These are phyloP conservation scores for Aplochiton taeniatus DNA, from an alignment of 2,797 vertebrate species.

Conservation along the genomic window DNA sequence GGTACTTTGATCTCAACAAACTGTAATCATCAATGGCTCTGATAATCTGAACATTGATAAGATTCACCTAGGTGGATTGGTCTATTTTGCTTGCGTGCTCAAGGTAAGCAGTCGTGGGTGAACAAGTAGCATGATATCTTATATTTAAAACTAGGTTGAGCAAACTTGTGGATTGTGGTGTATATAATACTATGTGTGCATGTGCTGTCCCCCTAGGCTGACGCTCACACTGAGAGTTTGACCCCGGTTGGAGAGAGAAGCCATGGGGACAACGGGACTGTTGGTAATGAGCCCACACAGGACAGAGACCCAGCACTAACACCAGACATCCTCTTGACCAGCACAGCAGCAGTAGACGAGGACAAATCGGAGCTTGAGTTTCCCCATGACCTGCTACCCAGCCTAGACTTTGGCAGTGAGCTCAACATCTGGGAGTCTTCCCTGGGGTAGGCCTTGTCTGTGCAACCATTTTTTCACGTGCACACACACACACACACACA, in stretches of 20 bases:
- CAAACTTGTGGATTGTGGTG: too few species aligned
- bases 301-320: too few species aligned
- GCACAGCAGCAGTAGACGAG: constrained; percentile 4
- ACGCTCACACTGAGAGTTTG: constrained; percentile 51
- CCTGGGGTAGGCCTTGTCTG: constrained; percentile 65
- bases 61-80: too few species aligned
- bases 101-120: neutral
- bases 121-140: too few species aligned
- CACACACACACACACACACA: constrained; percentile 2
- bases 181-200: constrained; percentile 1
- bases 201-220: constrained; percentile 53
- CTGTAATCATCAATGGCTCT: constrained; percentile 10
- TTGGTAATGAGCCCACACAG: constrained; percentile 39
- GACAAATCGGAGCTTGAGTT: constrained; percentile 72
- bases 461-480: neutral
- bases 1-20: constrained; percentile 18
- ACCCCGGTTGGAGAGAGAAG: constrained; percentile 23
- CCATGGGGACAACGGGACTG: constrained; percentile 28
- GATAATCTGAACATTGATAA: constrained; percentile 21
- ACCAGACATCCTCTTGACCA: too few species aligned
- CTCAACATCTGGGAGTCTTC: constrained; percentile 78
- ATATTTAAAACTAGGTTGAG: too few species aligned
- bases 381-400: constrained; percentile 80
- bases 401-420: constrained; percentile 80
- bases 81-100: constrained; percentile 21